Base-by-base conservation (phyloP, 2,888 invertebrate genomes). In the Automeris io region DNA sequence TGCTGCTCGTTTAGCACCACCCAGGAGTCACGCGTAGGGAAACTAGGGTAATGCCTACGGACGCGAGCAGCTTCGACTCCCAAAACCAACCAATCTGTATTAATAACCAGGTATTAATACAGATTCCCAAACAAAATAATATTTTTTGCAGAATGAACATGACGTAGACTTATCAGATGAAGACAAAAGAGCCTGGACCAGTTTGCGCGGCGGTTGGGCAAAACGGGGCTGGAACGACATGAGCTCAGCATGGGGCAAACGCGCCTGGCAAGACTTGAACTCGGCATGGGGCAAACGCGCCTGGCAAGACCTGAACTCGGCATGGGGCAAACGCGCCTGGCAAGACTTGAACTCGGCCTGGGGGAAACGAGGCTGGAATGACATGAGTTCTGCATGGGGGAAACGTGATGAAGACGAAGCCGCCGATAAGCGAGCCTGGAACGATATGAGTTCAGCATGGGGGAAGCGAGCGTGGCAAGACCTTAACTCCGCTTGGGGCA, bases 401-500 rank as follows among this genome's bases (percentile, higher is more conserved):
- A 90, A 40, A 6, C 40, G 40, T 18, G 18, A 18, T 11, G 34
- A 25, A 16, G 39, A 39, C 11, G 39, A 39, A 25, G 39, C 22
- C 8, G 29, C 34, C 82, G 89, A 89, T 37, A 90, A 40, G 19
- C 35, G 35, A 1, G 88, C 85, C 21, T 90, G 89, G 90, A 83
- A 88, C 48, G 87, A 86, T 47, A 58, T 91, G 37, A 88, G 88
- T 55, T 71, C 76, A 0, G 86, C 83, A 40, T 88, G 88, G 87
- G 90, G 90, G 31, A 91, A 91, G 54, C 74, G 90, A 18, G 89
- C 83, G 13, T 90, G 90, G 90, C 87, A 88, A 50, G 88, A 87
- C 49, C 66, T 89, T 32, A 82, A 80, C 54, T 71, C 62, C 6
- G 79, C 81, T 11, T 88, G 88, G 88, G 88, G 88, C 25, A 89